Evolutionary conservation across 2,113 vertebrate species (phyloP).

Genomic region (Nycticebus coucang): DNA sequence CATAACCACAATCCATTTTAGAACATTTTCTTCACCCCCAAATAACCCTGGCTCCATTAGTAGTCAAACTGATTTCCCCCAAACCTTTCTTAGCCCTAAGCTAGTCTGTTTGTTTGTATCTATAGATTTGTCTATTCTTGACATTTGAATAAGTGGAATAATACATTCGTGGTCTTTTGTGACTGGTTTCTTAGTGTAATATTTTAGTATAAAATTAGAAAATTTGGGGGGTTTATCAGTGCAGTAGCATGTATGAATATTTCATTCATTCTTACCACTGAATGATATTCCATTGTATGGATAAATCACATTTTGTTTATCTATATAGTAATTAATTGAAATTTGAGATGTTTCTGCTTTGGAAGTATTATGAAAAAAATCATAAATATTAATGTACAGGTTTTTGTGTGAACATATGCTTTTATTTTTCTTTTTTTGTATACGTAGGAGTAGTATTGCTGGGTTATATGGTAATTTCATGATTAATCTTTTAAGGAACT

Average conservation of each 20-base stretch:
- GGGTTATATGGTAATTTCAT: not conserved
- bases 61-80: not conserved
- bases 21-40: not conserved
- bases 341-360: too few relatives aligned
- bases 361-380: not conserved
- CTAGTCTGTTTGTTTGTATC: not conserved
- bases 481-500: not conserved
- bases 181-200: not conserved
- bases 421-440: not conserved
- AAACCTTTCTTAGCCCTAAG: not conserved
- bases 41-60: not conserved
- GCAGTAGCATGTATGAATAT: not conserved
- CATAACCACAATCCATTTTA: not conserved
- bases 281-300: not conserved
- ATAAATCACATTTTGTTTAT: not conserved
- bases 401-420: not conserved
- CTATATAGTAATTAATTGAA: too few relatives aligned
- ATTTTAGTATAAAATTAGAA: too few relatives aligned
- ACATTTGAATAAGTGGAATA: not conserved
- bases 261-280: not conserved
- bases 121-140: not conserved
- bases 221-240: not conserved
- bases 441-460: not conserved
- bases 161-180: not conserved
- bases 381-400: not conserved